phyloP scores from a whole-genome alignment of 2,113 vertebrate species.

The Onychostruthus taczanowskii region DNA sequence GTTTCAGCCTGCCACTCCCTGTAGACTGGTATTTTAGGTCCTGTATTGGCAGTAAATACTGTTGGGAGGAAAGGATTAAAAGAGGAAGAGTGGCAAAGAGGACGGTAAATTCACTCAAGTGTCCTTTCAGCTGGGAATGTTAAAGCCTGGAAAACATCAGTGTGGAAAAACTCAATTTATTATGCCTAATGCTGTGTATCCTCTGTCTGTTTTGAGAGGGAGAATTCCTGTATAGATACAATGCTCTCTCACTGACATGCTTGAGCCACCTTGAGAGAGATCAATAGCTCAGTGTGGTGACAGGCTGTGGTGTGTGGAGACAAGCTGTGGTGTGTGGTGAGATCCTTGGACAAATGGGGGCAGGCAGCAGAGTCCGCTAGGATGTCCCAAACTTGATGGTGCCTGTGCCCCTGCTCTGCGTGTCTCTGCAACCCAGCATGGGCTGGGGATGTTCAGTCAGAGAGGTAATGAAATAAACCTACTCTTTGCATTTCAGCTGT shows the following conservation, averaged over 20 bases:
- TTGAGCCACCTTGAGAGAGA: neutral
- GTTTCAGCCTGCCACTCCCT: neutral
- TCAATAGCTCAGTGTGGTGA: neutral
- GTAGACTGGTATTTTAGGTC: neutral
- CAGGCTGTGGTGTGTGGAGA: too few species aligned
- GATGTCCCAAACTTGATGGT: fast-evolving
- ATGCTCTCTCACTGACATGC: fast-evolving
- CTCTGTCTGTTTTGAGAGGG: neutral
- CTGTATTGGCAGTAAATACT: neutral
- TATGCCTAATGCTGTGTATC: neutral
- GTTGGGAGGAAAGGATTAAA: neutral
- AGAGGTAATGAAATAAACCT: neutral
- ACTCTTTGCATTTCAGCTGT: neutral
- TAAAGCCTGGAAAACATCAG: neutral
- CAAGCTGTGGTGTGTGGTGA: too few species aligned
- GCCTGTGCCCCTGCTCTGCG: neutral
- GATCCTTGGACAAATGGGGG: neutral
- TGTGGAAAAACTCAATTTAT: neutral
- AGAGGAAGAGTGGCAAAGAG: neutral
- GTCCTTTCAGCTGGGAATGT: neutral
- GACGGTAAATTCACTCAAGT: neutral
- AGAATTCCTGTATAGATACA: neutral
- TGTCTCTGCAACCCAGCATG: neutral
- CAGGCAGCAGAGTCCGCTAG: neutral
- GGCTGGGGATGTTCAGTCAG: fast-evolving